Evolutionary conservation across 2,888 invertebrate genomes (phyloP).

Genomic region (Frankliniella intonsa): DNA sequence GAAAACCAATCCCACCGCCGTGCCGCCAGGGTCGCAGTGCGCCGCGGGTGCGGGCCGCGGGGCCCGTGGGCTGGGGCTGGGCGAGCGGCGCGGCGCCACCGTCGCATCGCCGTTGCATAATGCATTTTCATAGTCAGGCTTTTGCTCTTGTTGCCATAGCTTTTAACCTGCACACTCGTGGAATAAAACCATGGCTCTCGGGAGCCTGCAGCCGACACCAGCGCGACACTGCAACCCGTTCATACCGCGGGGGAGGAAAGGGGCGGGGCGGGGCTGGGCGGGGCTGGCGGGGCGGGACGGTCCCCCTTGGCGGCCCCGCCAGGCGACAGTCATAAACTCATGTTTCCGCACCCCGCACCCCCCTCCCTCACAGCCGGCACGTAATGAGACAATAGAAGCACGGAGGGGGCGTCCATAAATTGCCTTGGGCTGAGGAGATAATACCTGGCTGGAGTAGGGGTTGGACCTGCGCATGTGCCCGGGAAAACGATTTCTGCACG

Average conservation of each 20-base stretch:
- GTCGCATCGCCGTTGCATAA: too few species aligned
- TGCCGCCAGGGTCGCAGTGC: not conserved
- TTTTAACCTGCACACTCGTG: too few species aligned
- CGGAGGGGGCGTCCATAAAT: slow-evolving; percentile 19
- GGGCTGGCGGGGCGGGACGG: not conserved
- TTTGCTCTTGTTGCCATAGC: too few species aligned
- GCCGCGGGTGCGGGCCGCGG: not conserved
- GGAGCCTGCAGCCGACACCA: not conserved
- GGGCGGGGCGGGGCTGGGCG: not conserved
- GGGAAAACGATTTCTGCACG: too few species aligned
- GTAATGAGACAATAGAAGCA: slow-evolving; percentile 26
- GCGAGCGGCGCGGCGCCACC: too few species aligned
- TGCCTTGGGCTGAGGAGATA: slow-evolving; percentile 1
- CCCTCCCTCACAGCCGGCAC: slow-evolving; percentile 14
- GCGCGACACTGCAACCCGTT: slow-evolving; percentile 2
- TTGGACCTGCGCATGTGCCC: too few species aligned
- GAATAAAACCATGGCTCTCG: too few species aligned
- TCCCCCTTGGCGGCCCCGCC: not conserved
- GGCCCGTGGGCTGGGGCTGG: too few species aligned
- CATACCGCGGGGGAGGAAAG: not conserved
- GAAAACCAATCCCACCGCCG: slow-evolving; percentile 24
- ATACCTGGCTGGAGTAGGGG: slow-evolving; percentile 7
- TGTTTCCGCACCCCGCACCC: not conserved
- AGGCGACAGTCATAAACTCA: slow-evolving; percentile 24
- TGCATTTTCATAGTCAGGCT: too few species aligned